Evolutionary conservation across 2,888 invertebrate species (phyloP), one percentile per base, ranked within the genome.

Genomic region (Scrobipalpa costella): DNA sequence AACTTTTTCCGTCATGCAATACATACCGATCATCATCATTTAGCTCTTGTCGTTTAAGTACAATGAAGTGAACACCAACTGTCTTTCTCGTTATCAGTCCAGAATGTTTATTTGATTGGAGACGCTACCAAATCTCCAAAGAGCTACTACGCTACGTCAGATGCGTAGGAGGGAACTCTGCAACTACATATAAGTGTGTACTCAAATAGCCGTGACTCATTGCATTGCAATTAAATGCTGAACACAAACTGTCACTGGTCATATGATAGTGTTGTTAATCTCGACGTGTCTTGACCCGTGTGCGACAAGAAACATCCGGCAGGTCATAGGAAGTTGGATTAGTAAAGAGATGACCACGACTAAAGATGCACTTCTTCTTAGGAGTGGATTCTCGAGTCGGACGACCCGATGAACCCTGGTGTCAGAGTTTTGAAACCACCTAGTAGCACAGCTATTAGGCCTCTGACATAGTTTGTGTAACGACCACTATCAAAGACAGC

Each of bases 91-190:
- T n/a, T n/a, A n/a, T n/a, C n/a, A n/a, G n/a, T n/a, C n/a, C n/a
- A n/a, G n/a, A n/a, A n/a, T n/a, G n/a, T 49, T 49, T 47, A 15
- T 47, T 47, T 49, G 49, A 17, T 3, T 8, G 15, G 8, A 17
- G 40, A 13, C 40, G 1, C 11, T 40, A 11, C 13, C 34, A 7
- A 3, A 40, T 40, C 2, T 3, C 40, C 6, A 38, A 38, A 40
- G 40, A 40, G 2, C n/a, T n/a, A 13, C 40, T 40, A 40, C n/a
- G n/a, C 40, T 40, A 33, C n/a, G 55, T 33, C 55, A 55, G 34
- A 55, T 33, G 33, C 27, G n/a, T 55, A n/a, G 55, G 13, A 33
- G 13, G 27, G n/a, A n/a, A n/a, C n/a, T n/a, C n/a, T n/a, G 33
- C n/a, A 15, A n/a, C 33, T 21, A 27, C 33, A n/a, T 55, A 11